Evolutionary conservation across 2,113 vertebrate genomes (phyloP), one percentile per base, ranked within the genome.

Genomic region (Pao palembangensis): DNA sequence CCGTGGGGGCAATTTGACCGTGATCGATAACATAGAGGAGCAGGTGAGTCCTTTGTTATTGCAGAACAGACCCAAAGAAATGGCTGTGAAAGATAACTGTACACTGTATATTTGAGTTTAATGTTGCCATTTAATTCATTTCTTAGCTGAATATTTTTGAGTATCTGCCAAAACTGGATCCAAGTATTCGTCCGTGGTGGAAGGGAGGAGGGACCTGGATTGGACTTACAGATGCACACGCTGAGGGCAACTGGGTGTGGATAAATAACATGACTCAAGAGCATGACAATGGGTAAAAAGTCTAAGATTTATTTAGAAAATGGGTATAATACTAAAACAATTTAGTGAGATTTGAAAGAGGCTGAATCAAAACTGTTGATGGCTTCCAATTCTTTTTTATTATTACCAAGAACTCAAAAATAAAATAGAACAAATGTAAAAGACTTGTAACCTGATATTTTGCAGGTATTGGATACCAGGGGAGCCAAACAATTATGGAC

Each of bases 381-480:
- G 6, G 44, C 44, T 46, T 46, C 17, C 5, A 46, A n/a, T 46
- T 16, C 17, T 46, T 46, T 44, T 46, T n/a, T 46, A 1, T 46
- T 1, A 38, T 38, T 38, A 38, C 34, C 34, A 38, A 12, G 6
- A 12, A 38, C 34, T 38, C 3, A 38, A 38, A 38, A 38, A 38
- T 38, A 10, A 12, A 38, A 38, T 28, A 28, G 5, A 28, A 5
- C 25, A 28, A 28, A 28, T 6, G 25, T 6, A 28, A 28, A 38
- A 38, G 34, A 8, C 4, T 6, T 16, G 11, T 20, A 49, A 19
- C 34, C 31, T 6, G 4, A 15, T 20, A 38, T 50, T 4, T 28
- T 54, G 61, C 38, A 78, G 75, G 69, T 77, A 64, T 56, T 78
- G 75, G 75, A 78, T 54, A 8, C 0, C 0, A 0, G 23, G 31